Base-by-base conservation (phyloP, 2,797 vertebrate genomes). In the Sorex maritimensis region DNA sequence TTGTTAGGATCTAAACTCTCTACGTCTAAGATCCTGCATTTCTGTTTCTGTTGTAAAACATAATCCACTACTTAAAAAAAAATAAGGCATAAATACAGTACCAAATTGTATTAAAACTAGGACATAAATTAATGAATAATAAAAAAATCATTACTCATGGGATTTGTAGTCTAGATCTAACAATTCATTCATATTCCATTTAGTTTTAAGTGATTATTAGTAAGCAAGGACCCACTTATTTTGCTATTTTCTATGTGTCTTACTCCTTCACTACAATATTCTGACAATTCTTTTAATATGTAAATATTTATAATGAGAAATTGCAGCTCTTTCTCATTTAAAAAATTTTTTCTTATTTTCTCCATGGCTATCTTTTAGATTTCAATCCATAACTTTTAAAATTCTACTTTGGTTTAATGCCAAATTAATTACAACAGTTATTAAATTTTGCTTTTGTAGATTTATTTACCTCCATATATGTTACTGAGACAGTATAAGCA, bases 11-110 rank as follows among this genome's bases (percentile, higher is more conserved):
- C 30, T 65, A 55, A 65, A 81, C 63, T 82, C 44, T n/a, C 79
- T n/a, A 38, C n/a, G 28, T 82, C 30, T 52, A 90, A 81, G 58
- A 78, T 24, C 91, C 58, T 77, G 74, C 63, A 34, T 6, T 55
- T 89, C 8, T 61, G 46, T 19, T 14, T 80, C 30, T 71, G 19
- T 41, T 58, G 17, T 23, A 61, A 61, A 61, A 61, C 19, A 21
- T 6, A 52, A 21, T 61, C 58, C 17, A 19, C 21, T 9, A 52
- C 49, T 52, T 11, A 52, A 52, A 61, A 23, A 61, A 55, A 55
- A 55, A 1, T 61, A 61, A 61, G 58, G 15, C 58, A 55, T 61
- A 61, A 61, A 61, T 23, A 21, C 17, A 61, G 10, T 21, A 21
- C 17, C 58, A 21, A 61, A 61, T 4, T 61, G 58, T 23, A 61